Evolutionary conservation across 2,888 invertebrate species (phyloP), one percentile per base, ranked within the genome.

Genomic region (Chalcis sispes): DNA sequence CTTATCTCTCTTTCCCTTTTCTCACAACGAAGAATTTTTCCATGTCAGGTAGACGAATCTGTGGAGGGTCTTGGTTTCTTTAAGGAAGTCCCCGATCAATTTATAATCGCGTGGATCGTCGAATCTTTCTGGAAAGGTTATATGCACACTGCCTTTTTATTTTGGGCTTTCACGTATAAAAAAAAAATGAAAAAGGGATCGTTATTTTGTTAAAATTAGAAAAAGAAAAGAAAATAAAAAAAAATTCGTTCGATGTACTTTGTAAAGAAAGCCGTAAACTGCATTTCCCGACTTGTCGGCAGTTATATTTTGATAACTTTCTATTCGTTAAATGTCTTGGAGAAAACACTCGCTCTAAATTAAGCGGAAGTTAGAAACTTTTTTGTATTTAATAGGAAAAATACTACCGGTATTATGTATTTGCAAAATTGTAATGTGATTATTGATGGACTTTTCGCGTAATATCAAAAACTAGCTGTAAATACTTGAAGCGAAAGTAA

Each of bases 41-140:
- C 59, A 36, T 10, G 36, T 23, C 77, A 77, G 77, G 77, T 77
- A 77, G 69, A 74, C n/a, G n/a, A 74, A 66, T 69, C 50, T 23
- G 29, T 0, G 54, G 54, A 71, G 66, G 66, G 52, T 59, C 54
- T 62, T 18, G 23, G 42, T 65, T 20, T 50, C 23, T 72, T n/a
- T 59, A 13, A 46, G 62, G 69, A 69, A 67, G 66, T 70, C 50
- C 50, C 29, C 13, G 40, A 64, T 75, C 61, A 23, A 50, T 52
- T 25, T 65, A n/a, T 29, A 32, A 27, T 23, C 18, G 23, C n/a
- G 4, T 0, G 32, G 23, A 15, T n/a, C 25, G 25, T 23, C 23
- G 18, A 27, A 27, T 15, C 48, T n/a, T 10, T 29, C 10, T 8
- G 20, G n/a, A n/a, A n/a, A 23, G 23, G 36, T 20, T 18, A 36